phyloP scores from a whole-genome alignment of 2,888 invertebrate species.

The Dexiosoma caninum region DNA sequence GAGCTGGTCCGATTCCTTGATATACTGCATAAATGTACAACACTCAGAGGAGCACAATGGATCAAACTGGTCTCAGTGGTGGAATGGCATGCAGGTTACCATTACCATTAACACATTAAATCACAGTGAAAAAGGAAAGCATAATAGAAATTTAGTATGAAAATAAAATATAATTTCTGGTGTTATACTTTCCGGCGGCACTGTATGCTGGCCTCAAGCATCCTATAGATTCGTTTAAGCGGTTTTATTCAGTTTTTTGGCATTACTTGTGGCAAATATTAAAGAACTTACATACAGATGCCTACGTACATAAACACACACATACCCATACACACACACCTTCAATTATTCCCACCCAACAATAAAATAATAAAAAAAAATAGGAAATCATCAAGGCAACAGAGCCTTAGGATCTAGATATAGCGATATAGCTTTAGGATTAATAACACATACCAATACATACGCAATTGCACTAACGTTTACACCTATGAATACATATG shows the following conservation, averaged over 20 bases:
- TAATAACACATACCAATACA: not conserved
- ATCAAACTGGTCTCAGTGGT: no score
- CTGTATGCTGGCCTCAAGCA: no score
- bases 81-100: no score
- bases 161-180: no score
- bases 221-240: not conserved
- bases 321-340: not conserved
- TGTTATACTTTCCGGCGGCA: no score
- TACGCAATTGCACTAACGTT: not conserved
- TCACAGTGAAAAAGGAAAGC: no score
- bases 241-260: not conserved
- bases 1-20: no score
- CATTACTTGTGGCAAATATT: constrained; percentile 8
- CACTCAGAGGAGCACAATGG: no score
- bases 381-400: constrained; percentile 51
- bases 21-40: no score
- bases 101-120: no score
- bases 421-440: constrained; percentile 46
- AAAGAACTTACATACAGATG: not conserved
- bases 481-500: not conserved
- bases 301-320: not conserved
- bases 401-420: constrained; percentile 35
- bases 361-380: constrained; percentile 11
- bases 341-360: not conserved
- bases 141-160: no score